Base-by-base conservation (phyloP, 1,140 invertebrate genomes). In the Magallana angulata region DNA sequence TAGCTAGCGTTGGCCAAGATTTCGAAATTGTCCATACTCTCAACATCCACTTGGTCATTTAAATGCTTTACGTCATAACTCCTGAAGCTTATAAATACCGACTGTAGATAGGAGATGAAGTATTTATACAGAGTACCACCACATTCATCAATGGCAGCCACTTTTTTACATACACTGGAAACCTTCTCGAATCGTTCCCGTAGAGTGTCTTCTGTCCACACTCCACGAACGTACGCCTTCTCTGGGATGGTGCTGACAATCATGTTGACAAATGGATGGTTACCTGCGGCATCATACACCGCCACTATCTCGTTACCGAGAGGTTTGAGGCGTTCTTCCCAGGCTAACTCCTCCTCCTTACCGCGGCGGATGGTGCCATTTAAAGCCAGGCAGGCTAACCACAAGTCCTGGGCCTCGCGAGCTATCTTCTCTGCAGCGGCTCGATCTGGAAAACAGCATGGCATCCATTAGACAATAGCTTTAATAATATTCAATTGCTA, bases 341-440 rank as follows among this genome's bases (percentile, higher is more conserved):
- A 87, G 62, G 93, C 88, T n/a, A 90, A 11, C 1, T 89, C 90
- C 56, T 89, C 89, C 59, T 92, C 91, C 86, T 95, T 95, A 82
- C 95, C 96, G 57, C 95, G 94, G 90, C 97, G 96, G n/a, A 99
- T 96, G 7, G 97, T 96, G 76, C 97, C 95, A 91, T 97, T 96
- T 57, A 99, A 95, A 18, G 97, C 96, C 92, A 98, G 97, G 93
- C 97, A 98, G 11, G 98, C 97, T 85, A 97, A 96, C 98, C 98
- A 99, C 89, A 99, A 96, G 58, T 97, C 96, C 94, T 98, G 98
- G 6, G 98, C 97, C 90, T 97, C 96, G 86, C 97, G 96, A 0
- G 97, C 97, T 87, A 96, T 96, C 91, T 96, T 97, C 91, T 99
- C 98, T 56, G 97, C 96, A 36, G 97, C 96, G 68, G 97, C 96